phyloP scores from a whole-genome alignment of 2,888 invertebrate species.

The Orthonevra nobilis region DNA sequence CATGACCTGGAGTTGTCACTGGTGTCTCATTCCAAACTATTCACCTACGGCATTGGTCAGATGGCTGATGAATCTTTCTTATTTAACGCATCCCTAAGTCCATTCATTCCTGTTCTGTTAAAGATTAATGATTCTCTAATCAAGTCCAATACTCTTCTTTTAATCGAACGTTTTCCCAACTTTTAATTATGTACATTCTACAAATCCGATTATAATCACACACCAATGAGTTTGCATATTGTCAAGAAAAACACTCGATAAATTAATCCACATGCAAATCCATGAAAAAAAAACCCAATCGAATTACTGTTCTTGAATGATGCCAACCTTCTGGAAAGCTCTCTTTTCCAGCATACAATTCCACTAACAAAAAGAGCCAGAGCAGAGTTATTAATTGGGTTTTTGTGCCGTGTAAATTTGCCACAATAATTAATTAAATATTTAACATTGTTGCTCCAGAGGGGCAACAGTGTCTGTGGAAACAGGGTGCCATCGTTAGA shows the following conservation, averaged over 20 bases:
- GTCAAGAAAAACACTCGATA: conserved; percentile 20
- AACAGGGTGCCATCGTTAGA: conserved; percentile 1
- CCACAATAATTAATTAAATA: conserved; percentile 65
- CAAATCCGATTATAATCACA: conserved; percentile 61
- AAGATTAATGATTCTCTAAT: conserved; percentile 56
- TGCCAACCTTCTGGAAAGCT: neutral
- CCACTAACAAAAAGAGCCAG: neutral
- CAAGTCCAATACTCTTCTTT: conserved; percentile 33
- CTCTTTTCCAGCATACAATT: neutral
- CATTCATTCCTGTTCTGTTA: neutral
- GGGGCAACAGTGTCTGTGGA: neutral
- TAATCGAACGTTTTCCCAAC: conserved; percentile 62
- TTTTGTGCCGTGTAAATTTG: conserved; percentile 54
- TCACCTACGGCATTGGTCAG: too few species aligned
- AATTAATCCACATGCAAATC: conserved; percentile 43
- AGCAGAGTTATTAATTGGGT: conserved; percentile 34
- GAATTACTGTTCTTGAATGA: conserved; percentile 22
- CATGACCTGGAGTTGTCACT: too few species aligned
- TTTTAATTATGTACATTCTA: conserved; percentile 65
- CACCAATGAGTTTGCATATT: conserved; percentile 61
- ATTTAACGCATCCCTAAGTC: too few species aligned
- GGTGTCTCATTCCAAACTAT: too few species aligned
- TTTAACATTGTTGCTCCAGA: conserved; percentile 58
- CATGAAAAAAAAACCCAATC: conserved; percentile 42
- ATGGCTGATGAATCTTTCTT: too few species aligned